phyloP scores from a whole-genome alignment of 1,140 invertebrate genomes.

The Heliconius hewitsoni region DNA sequence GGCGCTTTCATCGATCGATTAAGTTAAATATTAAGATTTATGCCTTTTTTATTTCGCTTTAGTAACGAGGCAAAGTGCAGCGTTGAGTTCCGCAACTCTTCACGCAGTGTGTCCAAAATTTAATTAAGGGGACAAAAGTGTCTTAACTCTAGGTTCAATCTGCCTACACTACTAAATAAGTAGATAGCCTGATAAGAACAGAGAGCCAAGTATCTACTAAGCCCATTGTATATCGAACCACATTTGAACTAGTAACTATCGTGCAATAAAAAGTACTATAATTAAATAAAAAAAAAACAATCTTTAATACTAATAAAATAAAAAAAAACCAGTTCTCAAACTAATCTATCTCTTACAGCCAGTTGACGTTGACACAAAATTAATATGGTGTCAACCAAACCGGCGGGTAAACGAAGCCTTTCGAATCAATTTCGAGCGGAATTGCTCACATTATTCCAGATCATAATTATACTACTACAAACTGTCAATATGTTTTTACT shows the following conservation, averaged over 20 bases:
- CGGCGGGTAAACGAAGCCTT: slow-evolving; percentile 29
- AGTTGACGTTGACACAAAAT: slow-evolving; percentile 31
- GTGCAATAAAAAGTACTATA: too few species aligned
- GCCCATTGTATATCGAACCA: too few species aligned
- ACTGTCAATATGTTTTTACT: slow-evolving; percentile 23
- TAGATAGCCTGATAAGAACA: too few species aligned
- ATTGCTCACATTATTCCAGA: slow-evolving; percentile 26
- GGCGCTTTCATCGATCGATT: background rate
- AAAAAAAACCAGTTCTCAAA: background rate
- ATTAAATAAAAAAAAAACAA: background rate
- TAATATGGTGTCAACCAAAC: slow-evolving; percentile 29
- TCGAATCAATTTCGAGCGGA: slow-evolving; percentile 31
- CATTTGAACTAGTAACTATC: too few species aligned
- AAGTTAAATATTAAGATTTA: background rate
- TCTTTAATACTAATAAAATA: background rate
- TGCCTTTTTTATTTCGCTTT: background rate
- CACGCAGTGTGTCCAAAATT: too few species aligned
- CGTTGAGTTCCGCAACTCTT: too few species aligned
- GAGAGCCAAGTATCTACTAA: too few species aligned
- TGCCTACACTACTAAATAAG: too few species aligned
- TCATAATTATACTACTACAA: slow-evolving; percentile 21
- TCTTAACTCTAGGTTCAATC: too few species aligned
- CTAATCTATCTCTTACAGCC: slow-evolving; percentile 17
- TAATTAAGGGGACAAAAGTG: too few species aligned
- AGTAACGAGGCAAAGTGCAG: too few species aligned